phyloP scores from a whole-genome alignment of 2,113 vertebrate genomes.

The Perccottus glenii region DNA sequence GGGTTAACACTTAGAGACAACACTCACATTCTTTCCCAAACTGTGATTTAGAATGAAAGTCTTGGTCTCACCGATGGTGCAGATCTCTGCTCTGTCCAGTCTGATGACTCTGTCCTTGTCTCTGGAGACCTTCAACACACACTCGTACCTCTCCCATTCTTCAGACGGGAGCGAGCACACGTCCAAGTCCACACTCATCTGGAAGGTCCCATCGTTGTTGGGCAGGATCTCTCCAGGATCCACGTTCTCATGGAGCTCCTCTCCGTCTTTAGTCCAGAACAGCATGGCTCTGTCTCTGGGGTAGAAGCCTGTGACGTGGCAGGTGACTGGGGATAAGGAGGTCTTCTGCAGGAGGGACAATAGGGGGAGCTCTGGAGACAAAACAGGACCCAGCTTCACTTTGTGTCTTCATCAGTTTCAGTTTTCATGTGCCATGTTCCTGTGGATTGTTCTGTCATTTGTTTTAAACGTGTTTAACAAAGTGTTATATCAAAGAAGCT shows the following conservation, averaged over 20 bases:
- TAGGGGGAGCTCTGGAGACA: conserved; percentile 6
- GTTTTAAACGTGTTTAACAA: too few relatives aligned
- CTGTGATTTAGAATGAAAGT: too few relatives aligned
- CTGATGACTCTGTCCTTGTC: neutral
- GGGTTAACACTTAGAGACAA: neutral
- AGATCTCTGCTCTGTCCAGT: neutral
- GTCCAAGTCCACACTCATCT: conserved; percentile 4
- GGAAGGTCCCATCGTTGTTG: conserved; percentile 15
- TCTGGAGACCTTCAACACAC: conserved; percentile 5
- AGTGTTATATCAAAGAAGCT: too few relatives aligned
- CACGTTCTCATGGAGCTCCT: neutral
- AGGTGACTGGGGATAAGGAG: conserved; percentile 12
- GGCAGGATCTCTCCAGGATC: conserved; percentile 5
- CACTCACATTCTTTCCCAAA: too few relatives aligned
- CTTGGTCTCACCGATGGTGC: conserved; percentile 1
- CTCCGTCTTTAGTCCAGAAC: neutral
- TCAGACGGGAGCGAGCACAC: conserved; percentile 5
- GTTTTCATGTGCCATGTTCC: too few relatives aligned
- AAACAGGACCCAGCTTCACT: neutral
- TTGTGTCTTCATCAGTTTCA: too few relatives aligned
- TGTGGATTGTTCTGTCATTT: too few relatives aligned
- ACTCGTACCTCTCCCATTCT: conserved; percentile 7
- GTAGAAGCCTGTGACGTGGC: conserved; percentile 11
- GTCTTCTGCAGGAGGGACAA: conserved; percentile 24
- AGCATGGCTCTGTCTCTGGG: conserved; percentile 3